Evolutionary conservation across 2,797 vertebrate species (phyloP), one percentile per base, ranked within the genome.

Genomic region (Gymnothorax reevesii): DNA sequence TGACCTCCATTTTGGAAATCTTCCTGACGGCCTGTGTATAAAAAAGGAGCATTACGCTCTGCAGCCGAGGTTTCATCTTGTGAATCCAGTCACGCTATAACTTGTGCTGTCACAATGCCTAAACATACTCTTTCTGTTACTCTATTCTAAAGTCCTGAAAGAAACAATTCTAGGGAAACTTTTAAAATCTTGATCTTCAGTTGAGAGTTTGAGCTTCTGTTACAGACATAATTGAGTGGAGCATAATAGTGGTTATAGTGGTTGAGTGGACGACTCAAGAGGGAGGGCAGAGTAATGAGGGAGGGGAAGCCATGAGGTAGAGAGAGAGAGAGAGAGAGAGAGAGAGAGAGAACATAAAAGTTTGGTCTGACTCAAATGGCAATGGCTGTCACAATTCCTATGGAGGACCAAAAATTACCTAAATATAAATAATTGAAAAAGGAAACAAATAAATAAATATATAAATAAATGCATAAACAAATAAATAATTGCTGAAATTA

Each of bases 291-390:
- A 75, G 13, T 5, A 17, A 75, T 4, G 71, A 22, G 71, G 71
- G 71, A 33, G 6, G 71, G 13, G 12, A 33, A 75, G 25, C 0
- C 42, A 20, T 54, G 75, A 7, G n/a, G 13, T 17, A 22, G 75
- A 54, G 3, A 54, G 49, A 54, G 75, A 79, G 49, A n/a, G 55
- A 27, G n/a, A 12, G 54, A 25, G 54, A 17, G 80, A 27, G 9
- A 25, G 22, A 57, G 79, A 55, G 79, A 55, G 49, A 57, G 55
- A 57, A 54, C 55, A 57, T 82, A 57, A 57, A 77, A 13, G 69
- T 85, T 75, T 85, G 85, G 57, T 82, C 66, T 64, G 49, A 33
- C 57, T 86, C 85, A 64, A n/a, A 62, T 59, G 57, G 59, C 77
- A 82, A 85, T 82, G 52, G 42, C 77, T 62, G 55, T 57, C 75